These are phyloP conservation scores for Malaclemys terrapin DNA, from an alignment of 2,113 vertebrate genomes.

Conservation along the genomic window DNA sequence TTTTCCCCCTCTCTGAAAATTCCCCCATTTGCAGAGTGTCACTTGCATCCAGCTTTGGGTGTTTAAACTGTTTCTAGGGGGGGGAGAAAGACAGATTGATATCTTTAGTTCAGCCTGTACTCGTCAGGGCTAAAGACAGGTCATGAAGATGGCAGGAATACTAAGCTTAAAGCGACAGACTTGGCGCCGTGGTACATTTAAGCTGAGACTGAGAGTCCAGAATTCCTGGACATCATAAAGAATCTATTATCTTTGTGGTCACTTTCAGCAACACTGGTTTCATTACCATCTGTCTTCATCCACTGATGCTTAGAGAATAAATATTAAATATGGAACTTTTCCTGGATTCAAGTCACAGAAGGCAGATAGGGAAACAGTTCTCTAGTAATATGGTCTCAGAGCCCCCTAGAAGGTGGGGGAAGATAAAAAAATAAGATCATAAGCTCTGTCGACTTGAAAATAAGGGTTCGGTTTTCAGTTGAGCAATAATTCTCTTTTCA, in stretches of 20 bases:
- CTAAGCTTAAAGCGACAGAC: conserved; percentile 76
- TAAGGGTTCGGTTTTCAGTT: conserved; percentile 80
- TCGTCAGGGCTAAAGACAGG: conserved; percentile 79
- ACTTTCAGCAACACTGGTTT: conserved; percentile 84
- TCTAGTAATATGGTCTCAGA: conserved; percentile 16
- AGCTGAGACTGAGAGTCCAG: conserved; percentile 80
- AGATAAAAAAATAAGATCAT: conserved; percentile 77
- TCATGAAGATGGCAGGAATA: conserved; percentile 78
- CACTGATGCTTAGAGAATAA: conserved; percentile 78
- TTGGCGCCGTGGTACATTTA: conserved; percentile 81
- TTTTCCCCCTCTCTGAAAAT: conserved; percentile 16
- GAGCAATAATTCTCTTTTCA: conserved; percentile 86
- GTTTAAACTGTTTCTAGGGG: conserved; percentile 78
- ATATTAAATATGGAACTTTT: conserved; percentile 82
- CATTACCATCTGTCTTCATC: conserved; percentile 85
- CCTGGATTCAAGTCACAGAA: conserved; percentile 75
- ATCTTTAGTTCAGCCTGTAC: conserved; percentile 74
- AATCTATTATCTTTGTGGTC: conserved; percentile 85
- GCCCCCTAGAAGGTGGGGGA: conserved; percentile 39
- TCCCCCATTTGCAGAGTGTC: conserved; percentile 65
- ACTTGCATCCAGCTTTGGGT: conserved; percentile 70
- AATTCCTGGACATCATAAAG: conserved; percentile 86
- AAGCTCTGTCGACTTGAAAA: conserved; percentile 83
- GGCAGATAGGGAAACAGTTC: conserved; percentile 55
- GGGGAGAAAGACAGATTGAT: conserved; percentile 81